Evolutionary conservation across 2,113 vertebrate genomes (phyloP).

Genomic region (Mirounga angustirostris): DNA sequence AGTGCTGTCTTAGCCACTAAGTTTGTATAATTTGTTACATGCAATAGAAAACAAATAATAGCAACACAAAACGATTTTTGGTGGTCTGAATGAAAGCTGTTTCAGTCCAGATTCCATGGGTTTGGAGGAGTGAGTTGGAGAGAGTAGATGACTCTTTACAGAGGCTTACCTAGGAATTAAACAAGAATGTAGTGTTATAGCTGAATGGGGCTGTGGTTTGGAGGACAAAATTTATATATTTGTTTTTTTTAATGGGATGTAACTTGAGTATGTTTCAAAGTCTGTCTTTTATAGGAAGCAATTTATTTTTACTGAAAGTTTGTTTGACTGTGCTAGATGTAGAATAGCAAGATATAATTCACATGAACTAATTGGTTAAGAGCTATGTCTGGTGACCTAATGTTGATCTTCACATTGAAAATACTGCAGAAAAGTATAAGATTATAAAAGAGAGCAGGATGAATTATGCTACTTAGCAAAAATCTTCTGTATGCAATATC

Average conservation of each 20-base stretch:
- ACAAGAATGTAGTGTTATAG: neutral
- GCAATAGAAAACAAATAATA: neutral
- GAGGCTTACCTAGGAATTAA: neutral
- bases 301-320: slow-evolving; percentile 19
- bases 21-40: neutral
- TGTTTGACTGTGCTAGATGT: neutral
- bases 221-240: slow-evolving; percentile 1
- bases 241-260: neutral
- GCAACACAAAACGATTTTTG: neutral
- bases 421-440: neutral
- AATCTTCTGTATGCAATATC: neutral
- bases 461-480: neutral
- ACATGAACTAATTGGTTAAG: slow-evolving; percentile 6
- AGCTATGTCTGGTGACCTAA: neutral
- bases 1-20: neutral
- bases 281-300: neutral
- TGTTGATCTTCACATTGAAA: neutral
- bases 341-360: neutral
- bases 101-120: neutral
- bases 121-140: neutral
- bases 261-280: slow-evolving; percentile 16
- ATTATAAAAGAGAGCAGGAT: neutral
- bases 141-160: neutral
- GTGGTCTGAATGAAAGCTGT: neutral
- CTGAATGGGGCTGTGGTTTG: neutral